Conservation (phyloP, 2,113 vertebrate species). For the Corythornis cristatus region DNA sequence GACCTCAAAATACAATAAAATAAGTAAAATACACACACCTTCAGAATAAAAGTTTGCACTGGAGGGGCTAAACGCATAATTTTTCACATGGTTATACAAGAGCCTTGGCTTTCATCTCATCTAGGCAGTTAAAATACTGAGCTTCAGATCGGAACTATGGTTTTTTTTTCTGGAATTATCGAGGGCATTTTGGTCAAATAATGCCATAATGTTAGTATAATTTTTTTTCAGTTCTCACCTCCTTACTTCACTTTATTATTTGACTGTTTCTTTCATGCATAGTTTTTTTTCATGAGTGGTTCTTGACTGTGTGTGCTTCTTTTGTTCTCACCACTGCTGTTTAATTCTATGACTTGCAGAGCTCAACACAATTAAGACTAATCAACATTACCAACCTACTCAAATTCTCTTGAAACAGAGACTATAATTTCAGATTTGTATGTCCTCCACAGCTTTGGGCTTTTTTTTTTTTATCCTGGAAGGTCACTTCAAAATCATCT, state of each 20-base stretch:
- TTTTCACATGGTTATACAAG: neutral
- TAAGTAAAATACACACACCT: neutral
- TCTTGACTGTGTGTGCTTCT: neutral
- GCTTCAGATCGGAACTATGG: neutral
- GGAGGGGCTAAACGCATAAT: neutral
- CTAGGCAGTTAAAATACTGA: neutral
- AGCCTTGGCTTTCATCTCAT: neutral
- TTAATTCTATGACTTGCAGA: constrained; percentile 37
- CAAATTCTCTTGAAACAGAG: constrained; percentile 51
- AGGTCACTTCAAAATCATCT: constrained; percentile 64
- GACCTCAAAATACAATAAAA: neutral
- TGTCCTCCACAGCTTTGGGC: neutral
- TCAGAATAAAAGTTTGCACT: neutral
- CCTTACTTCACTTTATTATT: neutral
- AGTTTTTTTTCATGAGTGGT: neutral
- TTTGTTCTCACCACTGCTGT: constrained; percentile 55
- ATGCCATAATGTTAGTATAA: neutral
- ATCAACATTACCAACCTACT: constrained; percentile 57
- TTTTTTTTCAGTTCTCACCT: neutral
- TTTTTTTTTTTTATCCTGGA: constrained; percentile 33
- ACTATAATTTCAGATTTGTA: constrained; percentile 38
- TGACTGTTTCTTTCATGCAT: neutral
- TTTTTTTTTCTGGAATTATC: neutral
- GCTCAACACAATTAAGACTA: constrained; percentile 56
- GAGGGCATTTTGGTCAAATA: neutral